phyloP scores from a whole-genome alignment of 64 coral and sea anemone species.

The Exaiptasia diaphana region DNA sequence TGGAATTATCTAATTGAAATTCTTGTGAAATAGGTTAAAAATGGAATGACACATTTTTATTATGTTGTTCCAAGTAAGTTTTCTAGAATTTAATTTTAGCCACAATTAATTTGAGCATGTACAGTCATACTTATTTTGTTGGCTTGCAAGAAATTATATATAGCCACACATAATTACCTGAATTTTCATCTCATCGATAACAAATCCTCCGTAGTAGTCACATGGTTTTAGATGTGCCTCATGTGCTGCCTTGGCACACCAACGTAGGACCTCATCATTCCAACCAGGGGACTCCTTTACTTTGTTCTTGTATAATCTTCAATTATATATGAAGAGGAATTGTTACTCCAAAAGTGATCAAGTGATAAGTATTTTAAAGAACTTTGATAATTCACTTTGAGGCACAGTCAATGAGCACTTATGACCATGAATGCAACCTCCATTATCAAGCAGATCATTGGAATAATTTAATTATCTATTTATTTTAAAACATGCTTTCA shows the following conservation, averaged over 20 bases:
- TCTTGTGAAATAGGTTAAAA: too few species aligned
- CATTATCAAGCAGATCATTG: too few species aligned
- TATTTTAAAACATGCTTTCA: too few species aligned
- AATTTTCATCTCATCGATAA: too few species aligned
- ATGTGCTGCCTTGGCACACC: conserved; percentile 9
- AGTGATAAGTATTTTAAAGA: not conserved
- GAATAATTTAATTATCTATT: too few species aligned
- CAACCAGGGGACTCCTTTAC: conserved; percentile 15
- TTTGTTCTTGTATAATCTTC: conserved; percentile 39
- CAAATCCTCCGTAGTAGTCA: conserved; percentile 29
- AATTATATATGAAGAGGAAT: not conserved
- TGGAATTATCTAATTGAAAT: too few species aligned
- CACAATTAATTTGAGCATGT: too few species aligned
- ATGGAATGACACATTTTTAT: too few species aligned
- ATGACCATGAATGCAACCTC: too few species aligned
- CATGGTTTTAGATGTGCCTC: not conserved
- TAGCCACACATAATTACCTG: conserved; percentile 18
- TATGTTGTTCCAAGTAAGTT: too few species aligned
- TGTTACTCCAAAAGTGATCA: not conserved
- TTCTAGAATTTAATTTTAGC: too few species aligned
- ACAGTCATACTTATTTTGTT: too few species aligned
- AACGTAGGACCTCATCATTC: conserved; percentile 1
- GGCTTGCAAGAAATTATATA: conserved; percentile 24
- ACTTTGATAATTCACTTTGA: not conserved
- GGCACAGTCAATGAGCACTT: not conserved